Base-by-base conservation (phyloP, 2,888 invertebrate genomes). In the Archaeoteleia sp. region DNA sequence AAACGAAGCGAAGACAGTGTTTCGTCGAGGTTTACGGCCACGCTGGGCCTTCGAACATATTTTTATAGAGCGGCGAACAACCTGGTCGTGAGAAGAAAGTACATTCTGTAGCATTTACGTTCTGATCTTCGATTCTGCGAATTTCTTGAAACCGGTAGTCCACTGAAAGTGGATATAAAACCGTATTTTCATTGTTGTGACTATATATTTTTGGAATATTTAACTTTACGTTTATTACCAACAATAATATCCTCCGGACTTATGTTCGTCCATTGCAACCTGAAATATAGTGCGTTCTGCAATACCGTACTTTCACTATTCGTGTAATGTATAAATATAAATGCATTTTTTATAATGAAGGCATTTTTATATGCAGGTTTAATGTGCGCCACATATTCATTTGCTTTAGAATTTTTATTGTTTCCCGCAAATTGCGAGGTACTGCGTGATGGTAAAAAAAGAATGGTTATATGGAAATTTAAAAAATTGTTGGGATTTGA, bases 1-100 rank as follows among this genome's bases (percentile, higher is more conserved):
- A 34, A 40, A 39, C 49, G 45, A 35, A 46, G 27, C 62, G 49
- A 71, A 73, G 72, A 71, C 72, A 67, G 65, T 73, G 71, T 76
- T 74, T 72, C 66, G 63, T 58, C 51, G 63, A 70, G 57, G 68
- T 71, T 73, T 71, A 74, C 67, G 67, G 68, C 72, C 68, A 45
- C 49, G 72, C 61, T 57, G 76, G 73, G 76, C 76, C 78, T 81
- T 79, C 77, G 74, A 75, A 74, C 71, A 72, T 60, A 78, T 81
- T 80, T 80, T 81, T 81, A 75, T 77, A 77, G 75, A 78, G 74
- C 67, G 70, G 34, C 49, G 45, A 67, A 63, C 68, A 60, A 63
- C 58, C 55, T 55, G 67, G 62, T 62, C 67, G 57, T 40, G 61
- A 54, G 63, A 63, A 68, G 68, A 54, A 66, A 66, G 55, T 65